A percentile compares a stretch with the other conserved stretches of the same genome.
Evolutionary conservation across 2,888 invertebrate genomes (phyloP).

Genomic region (Hypomecis punctinalis): DNA sequence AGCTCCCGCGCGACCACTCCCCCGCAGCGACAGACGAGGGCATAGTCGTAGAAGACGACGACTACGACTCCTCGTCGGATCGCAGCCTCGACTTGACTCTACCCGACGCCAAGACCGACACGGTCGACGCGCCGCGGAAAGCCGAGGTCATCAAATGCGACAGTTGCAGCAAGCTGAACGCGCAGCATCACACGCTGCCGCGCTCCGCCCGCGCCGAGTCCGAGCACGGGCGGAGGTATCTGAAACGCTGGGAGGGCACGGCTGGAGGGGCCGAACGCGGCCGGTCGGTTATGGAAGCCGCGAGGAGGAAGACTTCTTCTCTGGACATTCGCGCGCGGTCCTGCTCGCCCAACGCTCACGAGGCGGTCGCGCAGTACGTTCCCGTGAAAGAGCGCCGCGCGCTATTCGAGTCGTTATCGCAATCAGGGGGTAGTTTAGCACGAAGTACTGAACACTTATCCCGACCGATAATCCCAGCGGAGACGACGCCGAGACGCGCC

Average conservation of each 20-base stretch:
- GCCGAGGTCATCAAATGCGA: conserved; percentile 78
- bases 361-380: conserved; percentile 86
- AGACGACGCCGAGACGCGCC: conserved; percentile 85
- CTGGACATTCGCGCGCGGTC: conserved; percentile 76
- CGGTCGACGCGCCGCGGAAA: conserved; percentile 76
- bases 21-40: conserved; percentile 82
- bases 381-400: conserved; percentile 89
- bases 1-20: conserved; percentile 75
- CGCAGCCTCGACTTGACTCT: conserved; percentile 83
- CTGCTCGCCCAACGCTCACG: conserved; percentile 78
- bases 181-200: conserved; percentile 77
- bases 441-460: conserved; percentile 87
- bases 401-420: conserved; percentile 88
- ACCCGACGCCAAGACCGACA: conserved; percentile 78
- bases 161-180: conserved; percentile 76
- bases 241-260: conserved; percentile 79
- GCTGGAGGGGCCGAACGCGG: conserved; percentile 74
- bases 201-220: conserved; percentile 73
- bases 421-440: conserved; percentile 85
- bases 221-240: conserved; percentile 75
- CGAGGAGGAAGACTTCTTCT: conserved; percentile 74
- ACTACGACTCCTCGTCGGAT: conserved; percentile 84
- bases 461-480: conserved; percentile 66
- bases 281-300: conserved; percentile 73
- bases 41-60: conserved; percentile 83